phyloP scores from a whole-genome alignment of 2,888 invertebrate species.

The Drosophila antonietae region DNA sequence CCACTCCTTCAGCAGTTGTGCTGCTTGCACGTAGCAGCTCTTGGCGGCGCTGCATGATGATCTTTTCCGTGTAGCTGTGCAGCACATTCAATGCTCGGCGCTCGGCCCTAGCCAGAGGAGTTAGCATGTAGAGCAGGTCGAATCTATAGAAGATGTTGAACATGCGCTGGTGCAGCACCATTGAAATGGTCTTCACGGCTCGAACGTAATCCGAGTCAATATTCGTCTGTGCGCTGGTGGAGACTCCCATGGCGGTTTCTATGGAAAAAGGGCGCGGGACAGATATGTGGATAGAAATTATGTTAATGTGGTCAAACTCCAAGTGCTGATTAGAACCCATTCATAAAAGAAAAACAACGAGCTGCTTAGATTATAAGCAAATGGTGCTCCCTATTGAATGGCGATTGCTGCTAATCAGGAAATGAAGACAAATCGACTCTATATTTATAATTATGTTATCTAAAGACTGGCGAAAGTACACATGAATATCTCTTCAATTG shows the following conservation, averaged over 20 bases:
- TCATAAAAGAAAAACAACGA: not conserved
- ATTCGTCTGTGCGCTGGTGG: constrained; percentile 89
- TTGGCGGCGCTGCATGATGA: constrained; percentile 85
- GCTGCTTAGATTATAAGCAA: not conserved
- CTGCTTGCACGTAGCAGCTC: constrained; percentile 73
- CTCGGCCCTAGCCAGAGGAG: constrained; percentile 87
- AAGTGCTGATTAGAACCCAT: constrained; percentile 2
- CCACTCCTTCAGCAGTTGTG: not conserved
- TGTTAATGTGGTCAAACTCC: not conserved
- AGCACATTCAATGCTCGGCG: constrained; percentile 85
- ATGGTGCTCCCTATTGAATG: not conserved
- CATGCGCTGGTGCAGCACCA: constrained; percentile 83
- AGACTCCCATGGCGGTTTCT: constrained; percentile 95
- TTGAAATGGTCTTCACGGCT: constrained; percentile 87
- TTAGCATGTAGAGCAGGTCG: constrained; percentile 84
- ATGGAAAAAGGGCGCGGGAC: not conserved
- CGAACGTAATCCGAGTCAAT: constrained; percentile 89
- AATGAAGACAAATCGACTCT: constrained; percentile 1
- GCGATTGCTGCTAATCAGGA: not conserved
- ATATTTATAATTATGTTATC: not conserved
- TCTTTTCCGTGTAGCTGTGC: constrained; percentile 86
- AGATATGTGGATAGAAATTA: not conserved
- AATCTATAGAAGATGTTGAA: constrained; percentile 83
- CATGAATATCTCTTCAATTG: not conserved
- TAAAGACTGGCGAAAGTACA: not conserved